Evolutionary conservation across 2,113 vertebrate species (phyloP), one percentile per base, ranked within the genome.

Genomic region (Martes martes): DNA sequence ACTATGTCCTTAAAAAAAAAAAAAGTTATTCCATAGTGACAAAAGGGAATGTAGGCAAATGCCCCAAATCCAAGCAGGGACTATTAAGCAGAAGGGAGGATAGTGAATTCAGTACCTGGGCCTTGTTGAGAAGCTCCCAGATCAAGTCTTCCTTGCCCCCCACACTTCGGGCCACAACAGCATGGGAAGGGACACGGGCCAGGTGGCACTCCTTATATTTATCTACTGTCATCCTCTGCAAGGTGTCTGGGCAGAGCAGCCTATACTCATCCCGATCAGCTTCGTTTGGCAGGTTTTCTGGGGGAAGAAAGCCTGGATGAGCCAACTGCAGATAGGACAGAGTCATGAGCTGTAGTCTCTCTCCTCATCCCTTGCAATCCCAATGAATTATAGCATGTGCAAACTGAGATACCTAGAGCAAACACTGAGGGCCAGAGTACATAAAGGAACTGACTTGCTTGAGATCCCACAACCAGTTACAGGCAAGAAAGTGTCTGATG

Each of bases 231-330:
- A 88, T 98, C 79, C 99, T 99, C 61, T 24, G 98, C 63, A 16
- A 33, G 95, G 99, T 98, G 83, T 99, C 99, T 74, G 47, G 86
- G 84, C 99, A 99, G 94, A 99, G 99, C 52, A 99, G 99, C 98
- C 99, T 99, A 0, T 99, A 99, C 0, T 98, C 1, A 0, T 69
- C 57, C 95, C 98, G 99, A 7, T 99, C 99, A 6, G 80, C 69
- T 57, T 90, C 9, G 0, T 18, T 6, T 0, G 95, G 55, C 13
- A 95, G 88, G 3, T 98, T 97, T 74, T 98, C 99, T 99, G 26
- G 33, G 81, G 80, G 73, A 10, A 36, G 55, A 59, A 78, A 96
- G 26, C 15, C 28, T 71, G n/a, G 47, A 39, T 86, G n/a, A 71
- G 15, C 33, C n/a, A 4, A 63, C 50, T 4, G 21, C 57, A 92